A percentile compares a stretch with the other conserved stretches of the same genome.
Conservation (phyloP, 2,797 vertebrate genomes). For the Rhynchotus rufescens region DNA sequence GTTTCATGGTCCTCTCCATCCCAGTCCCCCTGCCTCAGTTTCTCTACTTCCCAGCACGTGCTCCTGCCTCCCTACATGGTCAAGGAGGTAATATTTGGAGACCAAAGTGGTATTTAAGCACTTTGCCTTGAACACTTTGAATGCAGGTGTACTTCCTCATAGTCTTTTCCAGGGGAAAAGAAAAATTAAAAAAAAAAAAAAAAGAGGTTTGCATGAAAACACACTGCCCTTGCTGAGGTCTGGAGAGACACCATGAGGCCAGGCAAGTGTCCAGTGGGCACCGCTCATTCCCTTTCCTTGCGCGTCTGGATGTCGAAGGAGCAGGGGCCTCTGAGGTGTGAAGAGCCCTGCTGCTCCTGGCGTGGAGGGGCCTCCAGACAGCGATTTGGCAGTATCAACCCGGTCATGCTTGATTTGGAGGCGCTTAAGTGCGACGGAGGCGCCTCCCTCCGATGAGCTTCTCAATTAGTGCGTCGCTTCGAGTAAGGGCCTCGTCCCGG, state of each 20-base stretch:
- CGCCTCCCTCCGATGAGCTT: conserved; percentile 85
- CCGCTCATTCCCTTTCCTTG: too few species aligned
- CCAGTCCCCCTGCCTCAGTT: rapidly evolving
- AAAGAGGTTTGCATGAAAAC: too few species aligned
- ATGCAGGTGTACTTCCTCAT: rapidly evolving
- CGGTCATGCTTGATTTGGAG: conserved; percentile 88
- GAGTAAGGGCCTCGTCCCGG: conserved; percentile 83
- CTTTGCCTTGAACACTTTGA: background rate
- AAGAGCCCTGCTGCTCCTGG: conserved; percentile 82
- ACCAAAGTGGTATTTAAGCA: rapidly evolving
- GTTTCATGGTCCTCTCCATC: background rate
- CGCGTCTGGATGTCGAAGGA: conserved; percentile 79
- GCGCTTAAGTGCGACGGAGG: conserved; percentile 78
- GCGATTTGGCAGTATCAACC: conserved; percentile 87
- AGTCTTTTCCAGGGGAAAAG: background rate
- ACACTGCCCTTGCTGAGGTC: too few species aligned
- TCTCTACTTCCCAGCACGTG: background rate
- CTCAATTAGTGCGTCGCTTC: conserved; percentile 91
- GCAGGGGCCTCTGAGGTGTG: conserved; percentile 81
- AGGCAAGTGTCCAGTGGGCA: too few species aligned
- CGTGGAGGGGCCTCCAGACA: conserved; percentile 81
- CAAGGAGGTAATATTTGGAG: background rate
- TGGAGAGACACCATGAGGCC: too few species aligned
- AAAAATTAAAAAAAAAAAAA: too few species aligned
- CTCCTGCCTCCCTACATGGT: rapidly evolving